These are phyloP conservation scores for Drosophila helvetica DNA, from an alignment of 2,888 invertebrate genomes.

Conservation along the genomic window DNA sequence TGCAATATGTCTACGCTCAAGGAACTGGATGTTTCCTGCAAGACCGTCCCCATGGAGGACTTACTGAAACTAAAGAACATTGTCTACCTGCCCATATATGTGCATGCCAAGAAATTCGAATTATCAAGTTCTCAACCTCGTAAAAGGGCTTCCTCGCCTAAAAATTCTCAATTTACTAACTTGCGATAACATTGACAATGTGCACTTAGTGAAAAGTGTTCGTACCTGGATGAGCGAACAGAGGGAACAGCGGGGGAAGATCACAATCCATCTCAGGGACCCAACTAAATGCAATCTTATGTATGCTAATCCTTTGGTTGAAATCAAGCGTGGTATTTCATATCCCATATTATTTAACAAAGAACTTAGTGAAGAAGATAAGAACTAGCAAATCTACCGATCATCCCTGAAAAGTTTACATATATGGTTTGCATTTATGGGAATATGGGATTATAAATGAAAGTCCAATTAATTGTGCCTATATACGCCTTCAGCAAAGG, in stretches of 20 bases:
- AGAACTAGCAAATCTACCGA: too few species aligned
- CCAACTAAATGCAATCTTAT: not conserved
- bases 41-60: not conserved
- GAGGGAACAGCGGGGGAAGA: too few species aligned
- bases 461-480: too few species aligned
- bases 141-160: constrained; percentile 6
- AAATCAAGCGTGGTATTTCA: not conserved
- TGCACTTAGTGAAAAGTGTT: too few species aligned
- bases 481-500: too few species aligned
- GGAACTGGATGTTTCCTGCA: constrained; percentile 23
- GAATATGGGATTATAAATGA: too few species aligned
- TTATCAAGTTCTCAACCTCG: constrained; percentile 10
- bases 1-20: constrained; percentile 8
- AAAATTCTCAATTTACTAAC: not conserved
- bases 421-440: too few species aligned
- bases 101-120: constrained; percentile 7
- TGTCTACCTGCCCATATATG: constrained; percentile 19
- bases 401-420: too few species aligned
- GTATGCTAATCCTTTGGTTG: not conserved
- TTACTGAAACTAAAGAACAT: constrained; percentile 16
- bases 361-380: not conserved
- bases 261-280: constrained; percentile 5
- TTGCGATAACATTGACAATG: too few species aligned
- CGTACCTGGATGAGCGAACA: not conserved
- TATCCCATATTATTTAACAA: not conserved